phyloP scores from a whole-genome alignment of 1,140 invertebrate species.

The Acromyrmex charruanus region DNA sequence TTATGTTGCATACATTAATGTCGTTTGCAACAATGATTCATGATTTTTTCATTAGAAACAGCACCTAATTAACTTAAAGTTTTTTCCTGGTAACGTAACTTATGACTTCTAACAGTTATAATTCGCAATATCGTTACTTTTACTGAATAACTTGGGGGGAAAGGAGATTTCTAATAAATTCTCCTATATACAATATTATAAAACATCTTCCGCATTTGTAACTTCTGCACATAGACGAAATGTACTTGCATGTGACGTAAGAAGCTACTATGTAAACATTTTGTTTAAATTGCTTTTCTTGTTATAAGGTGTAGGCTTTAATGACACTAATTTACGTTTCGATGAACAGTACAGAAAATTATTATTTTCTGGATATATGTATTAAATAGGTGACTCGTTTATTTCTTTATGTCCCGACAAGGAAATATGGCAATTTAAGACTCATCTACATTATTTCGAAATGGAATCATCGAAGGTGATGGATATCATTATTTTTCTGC shows the following conservation, averaged over 20 bases:
- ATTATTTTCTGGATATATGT: not conserved
- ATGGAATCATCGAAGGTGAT: not conserved
- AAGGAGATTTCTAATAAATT: constrained; percentile 25
- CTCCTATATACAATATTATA: constrained; percentile 25
- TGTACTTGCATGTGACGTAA: not conserved
- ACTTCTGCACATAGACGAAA: not conserved
- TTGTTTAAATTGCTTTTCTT: constrained; percentile 38
- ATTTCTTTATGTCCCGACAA: not conserved
- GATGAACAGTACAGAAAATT: not conserved
- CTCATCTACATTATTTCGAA: not conserved
- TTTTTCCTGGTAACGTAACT: not conserved
- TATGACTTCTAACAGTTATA: not conserved
- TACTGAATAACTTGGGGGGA: not conserved
- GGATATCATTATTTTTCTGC: constrained; percentile 6
- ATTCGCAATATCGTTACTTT: constrained; percentile 1
- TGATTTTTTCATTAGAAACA: constrained; percentile 21
- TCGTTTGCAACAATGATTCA: not conserved
- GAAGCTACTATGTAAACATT: not conserved
- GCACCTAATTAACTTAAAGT: constrained; percentile 2
- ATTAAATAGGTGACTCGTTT: constrained; percentile 31
- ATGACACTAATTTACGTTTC: constrained; percentile 9
- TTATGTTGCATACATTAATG: not conserved
- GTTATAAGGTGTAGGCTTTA: not conserved
- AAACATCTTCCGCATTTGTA: constrained; percentile 36
- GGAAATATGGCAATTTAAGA: constrained; percentile 32